Base-by-base conservation (phyloP, 2,113 vertebrate genomes). In the Pterocles gutturalis region DNA sequence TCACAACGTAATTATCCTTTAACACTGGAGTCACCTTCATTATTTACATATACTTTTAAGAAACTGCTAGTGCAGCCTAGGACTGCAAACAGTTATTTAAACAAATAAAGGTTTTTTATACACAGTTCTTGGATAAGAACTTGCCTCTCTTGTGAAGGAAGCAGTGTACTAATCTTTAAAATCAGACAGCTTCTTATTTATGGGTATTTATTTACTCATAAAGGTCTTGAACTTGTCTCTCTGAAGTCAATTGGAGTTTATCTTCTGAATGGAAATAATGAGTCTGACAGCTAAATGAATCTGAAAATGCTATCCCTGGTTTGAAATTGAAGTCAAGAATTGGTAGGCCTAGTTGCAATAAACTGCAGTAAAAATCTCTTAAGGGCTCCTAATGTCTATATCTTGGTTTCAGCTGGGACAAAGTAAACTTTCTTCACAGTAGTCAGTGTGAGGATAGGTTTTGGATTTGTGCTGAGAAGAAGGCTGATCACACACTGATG, bases 201-300 rank as follows among this genome's bases (percentile, higher is more conserved):
- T 1, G 5, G 45, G 4, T 58, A 14, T 17, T 46, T 79, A 89
- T 87, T 95, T 93, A 64, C 17, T 26, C 45, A 88, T 10, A 84
- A 53, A 89, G 49, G 76, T 81, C 86, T 76, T 89, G 86, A 94
- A 93, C 76, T 83, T 90, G 10, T 12, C 93, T 29, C 33, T 61
- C 41, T 75, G 21, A 87, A 95, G 80, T 82, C 81, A 85, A 49
- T 31, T 71, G 62, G 55, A 87, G 71, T 92, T 93, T 72, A 76
- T 85, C 28, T 69, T 64, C 18, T 83, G 72, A 91, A 87, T 46
- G 55, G 38, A 64, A 91, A 92, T 53, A 91, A 16, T 53, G 46
- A 26, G n/a, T 80, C 49, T 91, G 64, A n/a, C 21, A 93, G 55
- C 33, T 41, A 65, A 82, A 89, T 8, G 33, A 67, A 84, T 51